A percentile compares a stretch with the other conserved stretches of the same genome.
These are phyloP conservation scores for Diorhabda elongata DNA, from an alignment of 1,140 invertebrate genomes.

Conservation along the genomic window DNA sequence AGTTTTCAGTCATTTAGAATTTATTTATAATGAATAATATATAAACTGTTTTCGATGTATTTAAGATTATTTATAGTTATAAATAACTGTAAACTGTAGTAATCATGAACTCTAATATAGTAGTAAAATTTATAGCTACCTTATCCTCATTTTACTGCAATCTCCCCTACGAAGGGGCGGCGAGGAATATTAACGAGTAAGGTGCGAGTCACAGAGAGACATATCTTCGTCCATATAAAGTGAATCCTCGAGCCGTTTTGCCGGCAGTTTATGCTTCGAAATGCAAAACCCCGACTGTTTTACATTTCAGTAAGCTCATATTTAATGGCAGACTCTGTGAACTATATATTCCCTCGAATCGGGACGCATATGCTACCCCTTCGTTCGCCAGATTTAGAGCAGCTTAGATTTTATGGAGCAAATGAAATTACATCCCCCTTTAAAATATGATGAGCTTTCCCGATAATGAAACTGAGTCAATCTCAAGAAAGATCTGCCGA, in stretches of 20 bases:
- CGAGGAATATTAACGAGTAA: conserved; percentile 28
- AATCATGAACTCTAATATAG: background rate
- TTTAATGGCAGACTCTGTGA: conserved; percentile 47
- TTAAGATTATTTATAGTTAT: too few species aligned
- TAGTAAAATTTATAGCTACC: background rate
- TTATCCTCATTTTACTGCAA: background rate
- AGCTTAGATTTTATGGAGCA: conserved; percentile 50
- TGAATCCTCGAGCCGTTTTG: conserved; percentile 47
- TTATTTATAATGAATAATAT: too few species aligned
- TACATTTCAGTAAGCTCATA: conserved; percentile 51
- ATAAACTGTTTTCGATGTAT: too few species aligned
- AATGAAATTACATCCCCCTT: conserved; percentile 50
- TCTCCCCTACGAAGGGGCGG: conserved; percentile 13
- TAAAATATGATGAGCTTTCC: conserved; percentile 49
- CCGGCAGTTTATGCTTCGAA: conserved; percentile 49
- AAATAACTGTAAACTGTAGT: too few species aligned
- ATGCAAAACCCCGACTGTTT: conserved; percentile 49
- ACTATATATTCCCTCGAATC: conserved; percentile 42
- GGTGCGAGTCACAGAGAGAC: conserved; percentile 35
- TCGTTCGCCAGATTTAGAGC: conserved; percentile 44
- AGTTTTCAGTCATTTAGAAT: too few species aligned
- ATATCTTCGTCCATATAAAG: conserved; percentile 42
- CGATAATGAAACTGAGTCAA: conserved; percentile 47
- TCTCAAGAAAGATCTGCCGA: conserved; percentile 35
- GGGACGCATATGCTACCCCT: conserved; percentile 44